Evolutionary conservation across 2,797 vertebrate species (phyloP), one percentile per base, ranked within the genome.

Genomic region (Florisuga fusca): DNA sequence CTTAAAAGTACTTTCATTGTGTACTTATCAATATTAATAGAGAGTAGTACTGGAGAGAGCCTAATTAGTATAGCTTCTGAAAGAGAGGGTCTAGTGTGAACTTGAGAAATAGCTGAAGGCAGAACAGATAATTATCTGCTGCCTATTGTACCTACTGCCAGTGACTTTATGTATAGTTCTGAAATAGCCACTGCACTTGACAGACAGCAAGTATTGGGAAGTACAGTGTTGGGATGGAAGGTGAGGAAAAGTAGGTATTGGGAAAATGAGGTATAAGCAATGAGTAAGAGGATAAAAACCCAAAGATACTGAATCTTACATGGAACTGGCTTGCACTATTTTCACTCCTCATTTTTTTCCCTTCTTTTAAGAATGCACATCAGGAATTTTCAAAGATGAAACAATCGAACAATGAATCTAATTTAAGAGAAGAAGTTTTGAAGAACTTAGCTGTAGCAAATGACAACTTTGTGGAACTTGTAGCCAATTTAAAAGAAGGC

Each of bases 381-480:
- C 99, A 99, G 94, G 99, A 99, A 95, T 99, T 99, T 97, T 98
- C 99, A 8, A 98, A 98, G 97, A 98, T 99, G 97, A 99, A 99
- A 93, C 99, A 99, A 96, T 99, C 99, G 91, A 99, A 99, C 97
- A 97, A 98, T 5, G 99, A 99, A 97, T 98, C 99, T 87, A 99
- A 99, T 93, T 98, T 98, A 97, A 98, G 99, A 97, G 99, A 99
- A 97, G 99, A 99, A 95, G 98, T 99, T 91, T 96, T 99, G 96
- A 99, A 99, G 98, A 99, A 99, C 96, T 98, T 99, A 93, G 99
- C 99, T 67, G 98, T 99, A 9, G 99, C 99, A 46, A 99, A 99
- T 71, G 99, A 99, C 98, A 99, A 99, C 97, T 99, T 99, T 62
- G 98, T 99, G n/a, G 99, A 99, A 97, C 99, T 99, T 97, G 98